Conservation (phyloP, 2,113 vertebrate genomes). For the Corythornis cristatus region DNA sequence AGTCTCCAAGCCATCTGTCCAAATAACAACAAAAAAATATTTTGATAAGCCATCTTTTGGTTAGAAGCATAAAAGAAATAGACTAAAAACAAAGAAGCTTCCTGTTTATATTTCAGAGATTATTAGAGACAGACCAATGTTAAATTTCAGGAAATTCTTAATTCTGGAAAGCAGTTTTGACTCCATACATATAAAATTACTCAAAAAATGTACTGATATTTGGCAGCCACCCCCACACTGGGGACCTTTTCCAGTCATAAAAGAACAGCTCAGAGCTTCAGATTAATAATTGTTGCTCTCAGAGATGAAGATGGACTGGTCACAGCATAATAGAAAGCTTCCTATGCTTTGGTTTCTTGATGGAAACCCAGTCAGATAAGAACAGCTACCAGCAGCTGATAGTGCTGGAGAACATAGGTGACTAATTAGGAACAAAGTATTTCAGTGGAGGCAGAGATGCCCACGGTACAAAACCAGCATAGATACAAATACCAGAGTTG, state of each 20-base stretch:
- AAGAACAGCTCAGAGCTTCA: neutral
- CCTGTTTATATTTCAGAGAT: conserved; percentile 18
- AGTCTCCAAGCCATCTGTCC: conserved; percentile 5
- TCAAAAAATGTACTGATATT: neutral
- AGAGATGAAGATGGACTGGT: neutral
- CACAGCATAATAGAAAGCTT: neutral
- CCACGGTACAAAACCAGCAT: neutral
- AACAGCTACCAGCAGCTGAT: neutral
- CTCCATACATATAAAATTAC: neutral
- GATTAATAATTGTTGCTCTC: neutral
- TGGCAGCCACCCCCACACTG: neutral
- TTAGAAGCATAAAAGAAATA: conserved; percentile 3
- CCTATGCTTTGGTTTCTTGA: neutral
- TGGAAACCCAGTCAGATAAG: neutral
- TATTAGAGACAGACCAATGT: neutral
- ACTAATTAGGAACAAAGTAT: neutral
- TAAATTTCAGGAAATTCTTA: neutral
- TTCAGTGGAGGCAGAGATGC: neutral
- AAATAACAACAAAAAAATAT: neutral
- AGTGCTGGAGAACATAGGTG: neutral
- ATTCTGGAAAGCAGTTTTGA: neutral
- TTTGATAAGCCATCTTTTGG: neutral
- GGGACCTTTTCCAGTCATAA: neutral
- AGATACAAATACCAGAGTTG: neutral
- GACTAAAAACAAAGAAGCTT: neutral